Evolutionary conservation across 2,888 invertebrate genomes (phyloP).

Genomic region (Tenodera sinensis): DNA sequence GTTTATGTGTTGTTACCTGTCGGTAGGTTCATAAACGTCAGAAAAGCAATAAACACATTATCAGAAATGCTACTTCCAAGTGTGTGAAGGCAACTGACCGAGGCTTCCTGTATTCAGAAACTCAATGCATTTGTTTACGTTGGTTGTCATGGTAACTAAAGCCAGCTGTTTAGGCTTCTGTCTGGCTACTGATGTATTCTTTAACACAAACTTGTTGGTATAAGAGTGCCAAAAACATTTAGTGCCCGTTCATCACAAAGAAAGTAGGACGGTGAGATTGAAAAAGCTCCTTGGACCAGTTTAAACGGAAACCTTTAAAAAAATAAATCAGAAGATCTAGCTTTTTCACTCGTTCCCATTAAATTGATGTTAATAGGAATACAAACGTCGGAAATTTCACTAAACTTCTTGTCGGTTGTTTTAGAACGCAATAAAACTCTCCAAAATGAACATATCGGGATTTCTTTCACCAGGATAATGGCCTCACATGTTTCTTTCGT

Average conservation of each 20-base stretch:
- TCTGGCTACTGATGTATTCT: neutral
- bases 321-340: neutral
- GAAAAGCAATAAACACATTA: too few species aligned
- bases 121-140: neutral
- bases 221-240: neutral
- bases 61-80: neutral
- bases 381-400: neutral
- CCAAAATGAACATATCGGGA: too few species aligned
- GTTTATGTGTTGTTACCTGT: too few species aligned
- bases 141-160: neutral
- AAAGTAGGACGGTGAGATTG: neutral
- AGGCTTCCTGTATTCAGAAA: neutral
- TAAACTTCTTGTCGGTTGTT: neutral
- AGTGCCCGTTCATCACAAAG: neutral
- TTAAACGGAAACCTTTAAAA: neutral
- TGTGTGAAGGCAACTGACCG: neutral
- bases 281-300: neutral
- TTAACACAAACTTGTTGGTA: neutral
- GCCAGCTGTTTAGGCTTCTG: neutral
- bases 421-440: neutral
- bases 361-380: neutral
- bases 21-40: too few species aligned
- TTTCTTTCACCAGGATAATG: too few species aligned
- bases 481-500: too few species aligned
- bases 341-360: neutral